These are phyloP conservation scores for Tinamus major DNA, from an alignment of 2,797 vertebrate genomes.

Conservation along the genomic window DNA sequence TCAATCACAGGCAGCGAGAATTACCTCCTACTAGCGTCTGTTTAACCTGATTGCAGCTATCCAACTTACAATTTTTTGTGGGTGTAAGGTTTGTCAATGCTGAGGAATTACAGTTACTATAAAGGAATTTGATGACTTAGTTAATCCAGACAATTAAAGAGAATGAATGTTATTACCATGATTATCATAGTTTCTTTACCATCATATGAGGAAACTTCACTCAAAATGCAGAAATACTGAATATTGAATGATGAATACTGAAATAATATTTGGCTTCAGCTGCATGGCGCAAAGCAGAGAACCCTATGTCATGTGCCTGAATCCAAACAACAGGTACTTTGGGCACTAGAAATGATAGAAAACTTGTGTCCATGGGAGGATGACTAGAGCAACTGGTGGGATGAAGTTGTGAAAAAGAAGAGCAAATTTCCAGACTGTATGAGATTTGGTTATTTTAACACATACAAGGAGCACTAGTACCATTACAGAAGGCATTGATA, in stretches of 20 bases:
- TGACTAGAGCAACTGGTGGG: background rate
- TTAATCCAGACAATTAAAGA: background rate
- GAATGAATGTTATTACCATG: background rate
- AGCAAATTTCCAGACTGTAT: background rate
- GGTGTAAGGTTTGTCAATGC: background rate
- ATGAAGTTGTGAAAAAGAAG: background rate
- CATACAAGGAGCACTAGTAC: background rate
- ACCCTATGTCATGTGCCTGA: background rate
- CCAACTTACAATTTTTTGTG: background rate
- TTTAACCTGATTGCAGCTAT: background rate
- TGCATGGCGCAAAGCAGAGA: constrained; percentile 17
- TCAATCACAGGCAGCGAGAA: background rate
- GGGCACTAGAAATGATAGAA: background rate
- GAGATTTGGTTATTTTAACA: background rate
- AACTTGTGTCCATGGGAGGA: rapidly evolving
- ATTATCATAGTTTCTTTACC: constrained; percentile 35
- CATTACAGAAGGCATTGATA: background rate
- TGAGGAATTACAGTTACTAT: background rate
- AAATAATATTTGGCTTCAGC: constrained; percentile 42
- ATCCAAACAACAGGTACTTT: background rate
- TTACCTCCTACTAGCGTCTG: rapidly evolving
- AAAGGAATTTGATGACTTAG: background rate
- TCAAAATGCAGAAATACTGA: constrained; percentile 46
- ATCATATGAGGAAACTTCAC: constrained; percentile 50
- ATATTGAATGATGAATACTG: constrained; percentile 53